phyloP scores from a whole-genome alignment of 1,140 invertebrate genomes.

The Drosophila teissieri region DNA sequence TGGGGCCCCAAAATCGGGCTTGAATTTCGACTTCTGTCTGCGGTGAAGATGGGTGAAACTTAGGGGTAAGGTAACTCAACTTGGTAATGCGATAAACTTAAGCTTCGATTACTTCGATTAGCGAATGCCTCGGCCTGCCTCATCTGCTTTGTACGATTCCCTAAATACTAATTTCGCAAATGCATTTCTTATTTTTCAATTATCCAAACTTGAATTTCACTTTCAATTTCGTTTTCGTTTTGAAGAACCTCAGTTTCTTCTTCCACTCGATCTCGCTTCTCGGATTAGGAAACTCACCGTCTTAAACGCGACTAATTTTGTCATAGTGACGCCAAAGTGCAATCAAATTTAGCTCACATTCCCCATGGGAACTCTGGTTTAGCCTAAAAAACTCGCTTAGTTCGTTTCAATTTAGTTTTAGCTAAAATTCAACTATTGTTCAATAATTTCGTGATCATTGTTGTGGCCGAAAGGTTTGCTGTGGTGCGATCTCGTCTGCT shows the following conservation, averaged over 20 bases:
- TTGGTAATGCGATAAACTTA: constrained; percentile 45
- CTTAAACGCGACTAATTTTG: constrained; percentile 73
- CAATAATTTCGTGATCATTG: constrained; percentile 66
- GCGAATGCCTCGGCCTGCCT: constrained; percentile 38
- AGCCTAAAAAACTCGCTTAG: constrained; percentile 59
- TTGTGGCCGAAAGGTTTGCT: constrained; percentile 75
- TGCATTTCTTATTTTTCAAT: constrained; percentile 33
- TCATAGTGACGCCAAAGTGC: constrained; percentile 70
- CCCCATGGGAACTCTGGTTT: constrained; percentile 22
- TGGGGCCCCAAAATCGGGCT: constrained; percentile 33
- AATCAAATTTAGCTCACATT: constrained; percentile 54
- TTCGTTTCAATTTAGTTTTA: constrained; percentile 72
- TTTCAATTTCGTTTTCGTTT: constrained; percentile 46
- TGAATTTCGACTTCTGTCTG: constrained; percentile 65
- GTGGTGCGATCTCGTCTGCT: constrained; percentile 33
- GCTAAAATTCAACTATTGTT: constrained; percentile 84
- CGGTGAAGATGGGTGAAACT: constrained; percentile 39
- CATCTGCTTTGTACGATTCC: constrained; percentile 49
- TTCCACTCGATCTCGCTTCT: constrained; percentile 23
- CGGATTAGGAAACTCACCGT: constrained; percentile 84
- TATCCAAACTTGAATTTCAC: constrained; percentile 43
- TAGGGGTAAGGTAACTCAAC: constrained; percentile 37
- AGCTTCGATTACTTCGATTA: constrained; percentile 44
- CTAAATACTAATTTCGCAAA: constrained; percentile 58
- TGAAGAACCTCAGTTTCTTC: constrained; percentile 29